phyloP scores from a whole-genome alignment of 2,888 invertebrate genomes.

The Actias luna region DNA sequence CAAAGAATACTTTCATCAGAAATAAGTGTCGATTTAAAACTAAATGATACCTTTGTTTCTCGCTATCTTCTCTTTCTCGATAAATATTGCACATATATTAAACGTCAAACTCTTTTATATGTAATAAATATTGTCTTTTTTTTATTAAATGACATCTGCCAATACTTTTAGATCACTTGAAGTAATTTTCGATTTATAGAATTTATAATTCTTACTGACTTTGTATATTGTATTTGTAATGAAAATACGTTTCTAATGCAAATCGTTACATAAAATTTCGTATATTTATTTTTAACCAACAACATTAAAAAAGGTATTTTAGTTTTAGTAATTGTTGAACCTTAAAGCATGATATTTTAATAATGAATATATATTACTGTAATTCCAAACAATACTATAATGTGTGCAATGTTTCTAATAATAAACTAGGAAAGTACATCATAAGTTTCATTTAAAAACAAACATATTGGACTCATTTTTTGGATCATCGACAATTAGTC shows the following conservation, averaged over 20 bases:
- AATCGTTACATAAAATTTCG: too few relatives aligned
- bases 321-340: not conserved
- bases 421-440: too few relatives aligned
- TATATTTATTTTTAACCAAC: not conserved
- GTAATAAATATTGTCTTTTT: not conserved
- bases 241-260: too few relatives aligned
- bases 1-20: too few relatives aligned
- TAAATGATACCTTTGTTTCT: not conserved
- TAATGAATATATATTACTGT: too few relatives aligned
- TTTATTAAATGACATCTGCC: not conserved
- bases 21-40: not conserved
- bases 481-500: slow-evolving; percentile 23
- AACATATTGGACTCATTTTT: too few relatives aligned
- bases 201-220: not conserved
- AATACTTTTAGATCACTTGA: not conserved
- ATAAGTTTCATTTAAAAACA: too few relatives aligned
- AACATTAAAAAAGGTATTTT: not conserved
- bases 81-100: not conserved
- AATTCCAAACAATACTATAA: too few relatives aligned
- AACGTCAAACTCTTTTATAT: not conserved
- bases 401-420: too few relatives aligned
- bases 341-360: not conserved
- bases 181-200: not conserved
- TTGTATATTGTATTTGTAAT: not conserved
- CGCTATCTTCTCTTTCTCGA: not conserved